A percentile compares a stretch with the other conserved stretches of the same genome.
Evolutionary conservation across 2,113 vertebrate species (phyloP).

Genomic region (Aegypius monachus): DNA sequence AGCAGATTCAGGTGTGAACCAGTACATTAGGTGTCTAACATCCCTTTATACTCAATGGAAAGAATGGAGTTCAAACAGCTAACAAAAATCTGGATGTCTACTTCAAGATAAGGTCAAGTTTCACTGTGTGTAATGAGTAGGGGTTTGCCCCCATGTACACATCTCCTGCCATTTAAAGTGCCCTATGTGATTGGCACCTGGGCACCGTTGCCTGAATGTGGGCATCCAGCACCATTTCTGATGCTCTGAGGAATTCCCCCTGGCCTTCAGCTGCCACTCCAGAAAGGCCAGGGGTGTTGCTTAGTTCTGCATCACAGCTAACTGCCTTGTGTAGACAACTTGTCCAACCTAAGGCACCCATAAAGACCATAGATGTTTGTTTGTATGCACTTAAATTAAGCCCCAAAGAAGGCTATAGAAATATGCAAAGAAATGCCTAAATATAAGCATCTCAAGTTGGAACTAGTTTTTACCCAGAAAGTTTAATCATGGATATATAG

Average conservation of each 20-base stretch:
- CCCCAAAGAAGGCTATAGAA: not conserved
- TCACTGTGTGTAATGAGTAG: not conserved
- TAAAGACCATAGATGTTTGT: not conserved
- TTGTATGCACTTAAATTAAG: not conserved
- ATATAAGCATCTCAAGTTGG: not conserved
- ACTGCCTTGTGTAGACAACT: not conserved
- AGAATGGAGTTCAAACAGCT: not conserved
- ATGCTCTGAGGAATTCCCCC: not conserved
- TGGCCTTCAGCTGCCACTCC: not conserved
- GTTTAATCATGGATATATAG: not conserved
- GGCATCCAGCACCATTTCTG: not conserved
- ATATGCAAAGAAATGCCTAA: not conserved
- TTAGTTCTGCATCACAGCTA: not conserved
- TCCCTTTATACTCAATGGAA: not conserved
- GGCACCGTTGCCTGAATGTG: not conserved
- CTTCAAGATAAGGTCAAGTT: not conserved
- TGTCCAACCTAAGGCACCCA: not conserved
- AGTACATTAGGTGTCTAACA: not conserved
- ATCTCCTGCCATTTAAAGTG: not conserved
- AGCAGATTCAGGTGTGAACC: not conserved
- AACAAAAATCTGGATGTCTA: not conserved
- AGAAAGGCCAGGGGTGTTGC: not conserved
- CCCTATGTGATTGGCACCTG: not conserved
- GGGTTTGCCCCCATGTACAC: fast-evolving
- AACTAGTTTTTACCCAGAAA: not conserved